Conservation (phyloP, 1,140 invertebrate genomes). For the Micrasema minimum region DNA sequence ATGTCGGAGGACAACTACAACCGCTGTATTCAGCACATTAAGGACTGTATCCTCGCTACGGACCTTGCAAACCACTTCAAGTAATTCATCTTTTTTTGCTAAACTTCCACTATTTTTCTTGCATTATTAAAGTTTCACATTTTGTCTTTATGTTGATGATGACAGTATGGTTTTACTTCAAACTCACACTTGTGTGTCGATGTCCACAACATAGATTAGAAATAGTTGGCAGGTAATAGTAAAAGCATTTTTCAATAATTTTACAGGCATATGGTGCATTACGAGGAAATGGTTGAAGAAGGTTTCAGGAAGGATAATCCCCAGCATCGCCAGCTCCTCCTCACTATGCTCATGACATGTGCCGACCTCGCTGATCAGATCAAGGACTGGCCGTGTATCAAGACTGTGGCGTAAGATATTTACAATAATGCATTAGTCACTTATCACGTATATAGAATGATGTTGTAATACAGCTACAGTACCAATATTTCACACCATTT, state of each 20-base stretch:
- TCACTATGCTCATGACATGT: constrained; percentile 84
- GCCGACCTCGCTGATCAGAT: constrained; percentile 88
- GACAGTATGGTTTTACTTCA: no score
- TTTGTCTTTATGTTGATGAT: no score
- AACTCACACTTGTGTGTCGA: no score
- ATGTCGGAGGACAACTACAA: constrained; percentile 78
- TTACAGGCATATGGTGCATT: constrained; percentile 45
- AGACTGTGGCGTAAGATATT: constrained; percentile 64
- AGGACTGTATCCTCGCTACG: constrained; percentile 83
- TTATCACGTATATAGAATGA: no score
- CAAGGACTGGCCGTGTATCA: constrained; percentile 70
- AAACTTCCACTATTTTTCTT: no score
- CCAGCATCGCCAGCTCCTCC: constrained; percentile 70
- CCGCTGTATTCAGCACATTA: constrained; percentile 76
- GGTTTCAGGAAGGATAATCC: constrained; percentile 73
- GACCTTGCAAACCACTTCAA: constrained; percentile 81
- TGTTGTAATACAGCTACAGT: no score
- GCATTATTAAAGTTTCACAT: no score
- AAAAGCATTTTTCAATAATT: no score
- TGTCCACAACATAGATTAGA: no score
- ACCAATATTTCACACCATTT: no score
- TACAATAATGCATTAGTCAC: no score
- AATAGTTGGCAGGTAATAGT: no score
- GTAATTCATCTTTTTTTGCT: constrained; percentile 36
- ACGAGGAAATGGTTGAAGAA: constrained; percentile 63